Percentiles rank a stretch among this genome's conserved stretches.
Evolutionary conservation across 2,888 invertebrate species (phyloP).

Genomic region (Mesorhabditis belari): DNA sequence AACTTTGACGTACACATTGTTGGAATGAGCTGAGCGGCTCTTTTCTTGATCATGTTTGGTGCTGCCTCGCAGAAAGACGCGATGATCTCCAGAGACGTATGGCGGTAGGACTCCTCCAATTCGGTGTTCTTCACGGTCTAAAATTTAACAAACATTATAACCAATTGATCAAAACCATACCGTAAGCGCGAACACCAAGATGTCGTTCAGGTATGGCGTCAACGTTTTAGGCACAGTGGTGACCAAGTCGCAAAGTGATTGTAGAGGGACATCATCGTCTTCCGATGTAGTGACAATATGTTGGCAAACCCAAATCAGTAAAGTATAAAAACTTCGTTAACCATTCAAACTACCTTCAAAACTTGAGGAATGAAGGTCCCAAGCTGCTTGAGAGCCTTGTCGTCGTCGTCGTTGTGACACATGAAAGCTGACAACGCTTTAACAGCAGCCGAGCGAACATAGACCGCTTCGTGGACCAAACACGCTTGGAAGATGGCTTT

Average conservation of each 20-base stretch:
- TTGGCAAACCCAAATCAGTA: conserved; percentile 63
- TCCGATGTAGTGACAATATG: conserved; percentile 76
- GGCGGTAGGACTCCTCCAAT: conserved; percentile 67
- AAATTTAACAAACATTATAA: conserved; percentile 4
- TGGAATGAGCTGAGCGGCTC: conserved; percentile 75
- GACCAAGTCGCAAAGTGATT: conserved; percentile 85
- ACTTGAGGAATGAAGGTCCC: conserved; percentile 70
- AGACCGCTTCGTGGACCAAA: conserved; percentile 19
- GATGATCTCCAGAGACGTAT: conserved; percentile 81
- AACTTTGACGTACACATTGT: conserved; percentile 54
- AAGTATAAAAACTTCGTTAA: background rate
- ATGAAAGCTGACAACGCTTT: conserved; percentile 68
- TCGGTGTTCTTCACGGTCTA: conserved; percentile 50
- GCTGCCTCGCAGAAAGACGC: conserved; percentile 81
- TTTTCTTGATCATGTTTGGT: conserved; percentile 90
- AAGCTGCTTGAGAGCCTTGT: conserved; percentile 80
- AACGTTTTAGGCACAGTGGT: conserved; percentile 87
- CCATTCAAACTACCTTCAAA: conserved; percentile 40
- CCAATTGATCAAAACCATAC: conserved; percentile 54
- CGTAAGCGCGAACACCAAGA: conserved; percentile 82
- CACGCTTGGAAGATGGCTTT: conserved; percentile 60
- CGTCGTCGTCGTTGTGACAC: conserved; percentile 83
- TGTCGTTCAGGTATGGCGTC: conserved; percentile 76
- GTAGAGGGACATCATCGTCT: conserved; percentile 73
- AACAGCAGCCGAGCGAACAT: conserved; percentile 59